Evolutionary conservation across 2,113 vertebrate genomes (phyloP), one percentile per base, ranked within the genome.

Genomic region (Caranx ignobilis): DNA sequence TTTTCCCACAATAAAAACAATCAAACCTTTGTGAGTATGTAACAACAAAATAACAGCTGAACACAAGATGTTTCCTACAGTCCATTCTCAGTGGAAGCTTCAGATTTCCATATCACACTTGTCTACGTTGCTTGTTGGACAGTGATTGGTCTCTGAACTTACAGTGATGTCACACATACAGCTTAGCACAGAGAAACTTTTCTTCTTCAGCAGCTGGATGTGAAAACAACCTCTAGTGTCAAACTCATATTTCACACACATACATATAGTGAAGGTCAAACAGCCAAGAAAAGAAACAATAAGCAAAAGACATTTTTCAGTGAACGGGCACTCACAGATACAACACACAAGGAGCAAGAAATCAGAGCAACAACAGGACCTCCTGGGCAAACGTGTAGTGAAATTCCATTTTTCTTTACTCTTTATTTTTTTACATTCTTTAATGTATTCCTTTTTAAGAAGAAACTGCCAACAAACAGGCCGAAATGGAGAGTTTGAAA

Each of bases 401-500:
- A 41, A 26, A 55, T 18, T 52, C 35, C 66, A 39, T 55, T 35
- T 69, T 13, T 16, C 41, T 18, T 34, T 16, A 15, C 3, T 15
- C 56, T 34, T 59, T 34, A 26, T 11, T n/a, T 41, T 41, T 41
- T 41, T 41, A 48, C 47, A 48, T 18, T 31, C 41, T 31, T 65
- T 65, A 47, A 47, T 65, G 63, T 32, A 65, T 65, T 65, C 43
- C 8, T 31, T 66, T 50, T 66, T 34, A 66, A 50, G 64, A 50
- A 50, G 11, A 21, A 50, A 50, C 18, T 54, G n/a, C 31, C 56
- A 39, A 16, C 6, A 54, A 37, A 39, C 48, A 39, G 11, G 39
- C 3, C 15, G 18, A 13, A 50, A 35, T 31, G 16, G 13, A 65
- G 11, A 3, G 60, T 41, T 45, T 48, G 43, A 52, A 68, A 54